A percentile compares a stretch with the other conserved stretches of the same genome.
These are phyloP conservation scores for Therioaphis trifolii DNA, from an alignment of 2,888 invertebrate species.

Conservation along the genomic window DNA sequence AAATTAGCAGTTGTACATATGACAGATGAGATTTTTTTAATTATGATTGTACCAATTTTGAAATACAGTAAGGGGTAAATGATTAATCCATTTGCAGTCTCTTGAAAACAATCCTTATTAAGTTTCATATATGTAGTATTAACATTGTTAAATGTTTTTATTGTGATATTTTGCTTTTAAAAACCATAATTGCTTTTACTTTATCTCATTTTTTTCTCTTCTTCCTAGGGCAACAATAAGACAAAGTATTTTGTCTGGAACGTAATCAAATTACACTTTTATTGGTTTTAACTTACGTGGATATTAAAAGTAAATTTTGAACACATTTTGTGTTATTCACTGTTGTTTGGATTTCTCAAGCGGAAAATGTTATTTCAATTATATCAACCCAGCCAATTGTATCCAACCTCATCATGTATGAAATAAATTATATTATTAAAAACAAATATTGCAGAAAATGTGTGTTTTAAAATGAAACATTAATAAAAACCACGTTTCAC, in stretches of 20 bases:
- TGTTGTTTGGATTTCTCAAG: not conserved
- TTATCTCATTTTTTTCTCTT: conserved; percentile 29
- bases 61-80: too few relatives aligned
- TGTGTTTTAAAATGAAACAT: not conserved
- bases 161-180: not conserved
- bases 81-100: too few relatives aligned
- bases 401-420: not conserved
- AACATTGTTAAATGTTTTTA: not conserved
- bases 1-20: too few relatives aligned
- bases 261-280: conserved; percentile 48
- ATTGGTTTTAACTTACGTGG: conserved; percentile 22
- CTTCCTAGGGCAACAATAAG: conserved; percentile 33
- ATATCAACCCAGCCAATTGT: not conserved
- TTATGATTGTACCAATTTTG: too few relatives aligned
- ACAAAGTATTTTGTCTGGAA: conserved; percentile 9
- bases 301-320: conserved; percentile 43
- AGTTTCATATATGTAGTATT: not conserved
- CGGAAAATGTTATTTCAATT: conserved; percentile 21
- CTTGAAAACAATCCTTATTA: not conserved
- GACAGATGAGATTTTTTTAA: too few relatives aligned
- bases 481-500: not conserved
- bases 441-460: not conserved
- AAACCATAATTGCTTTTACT: conserved; percentile 26
- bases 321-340: conserved; percentile 7
- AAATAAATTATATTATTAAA: not conserved